phyloP scores from a whole-genome alignment of 2,888 invertebrate genomes.

The Morinoia aosen region DNA sequence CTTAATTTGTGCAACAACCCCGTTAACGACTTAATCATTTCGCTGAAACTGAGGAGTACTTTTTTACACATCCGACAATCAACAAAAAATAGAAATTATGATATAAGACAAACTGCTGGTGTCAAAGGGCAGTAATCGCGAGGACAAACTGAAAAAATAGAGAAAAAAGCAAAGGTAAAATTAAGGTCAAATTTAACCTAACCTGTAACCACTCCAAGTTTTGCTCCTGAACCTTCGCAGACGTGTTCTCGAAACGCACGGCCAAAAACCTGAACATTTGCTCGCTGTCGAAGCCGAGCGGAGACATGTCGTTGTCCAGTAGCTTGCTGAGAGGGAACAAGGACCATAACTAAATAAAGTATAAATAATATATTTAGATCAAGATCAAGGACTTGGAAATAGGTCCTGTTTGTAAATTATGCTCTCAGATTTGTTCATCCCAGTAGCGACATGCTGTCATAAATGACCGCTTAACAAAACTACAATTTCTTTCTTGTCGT shows the following conservation, averaged over 20 bases:
- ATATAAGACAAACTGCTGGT: too few species aligned
- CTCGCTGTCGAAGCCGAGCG: slow-evolving; percentile 92
- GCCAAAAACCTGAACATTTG: slow-evolving; percentile 96
- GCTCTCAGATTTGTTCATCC: too few species aligned
- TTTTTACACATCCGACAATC: too few species aligned
- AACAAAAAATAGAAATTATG: too few species aligned
- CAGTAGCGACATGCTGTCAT: too few species aligned
- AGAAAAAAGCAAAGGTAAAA: background rate
- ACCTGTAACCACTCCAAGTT: slow-evolving; percentile 91
- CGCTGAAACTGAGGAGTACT: background rate
- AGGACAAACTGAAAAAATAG: too few species aligned
- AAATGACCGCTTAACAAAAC: too few species aligned
- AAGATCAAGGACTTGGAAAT: background rate
- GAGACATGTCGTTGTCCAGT: slow-evolving; percentile 95
- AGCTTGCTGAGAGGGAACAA: slow-evolving; percentile 81
- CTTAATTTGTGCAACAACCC: too few species aligned
- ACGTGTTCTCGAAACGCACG: slow-evolving; percentile 84
- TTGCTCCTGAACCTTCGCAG: slow-evolving; percentile 87
- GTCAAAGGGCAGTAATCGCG: too few species aligned
- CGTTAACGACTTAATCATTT: background rate
- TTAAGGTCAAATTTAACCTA: background rate
- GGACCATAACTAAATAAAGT: slow-evolving; percentile 41
- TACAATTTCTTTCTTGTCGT: too few species aligned
- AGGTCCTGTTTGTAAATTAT: too few species aligned
- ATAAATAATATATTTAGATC: slow-evolving; percentile 22